These are phyloP conservation scores for Amblyopsis rosae DNA, from an alignment of 2,113 vertebrate genomes.

Conservation along the genomic window DNA sequence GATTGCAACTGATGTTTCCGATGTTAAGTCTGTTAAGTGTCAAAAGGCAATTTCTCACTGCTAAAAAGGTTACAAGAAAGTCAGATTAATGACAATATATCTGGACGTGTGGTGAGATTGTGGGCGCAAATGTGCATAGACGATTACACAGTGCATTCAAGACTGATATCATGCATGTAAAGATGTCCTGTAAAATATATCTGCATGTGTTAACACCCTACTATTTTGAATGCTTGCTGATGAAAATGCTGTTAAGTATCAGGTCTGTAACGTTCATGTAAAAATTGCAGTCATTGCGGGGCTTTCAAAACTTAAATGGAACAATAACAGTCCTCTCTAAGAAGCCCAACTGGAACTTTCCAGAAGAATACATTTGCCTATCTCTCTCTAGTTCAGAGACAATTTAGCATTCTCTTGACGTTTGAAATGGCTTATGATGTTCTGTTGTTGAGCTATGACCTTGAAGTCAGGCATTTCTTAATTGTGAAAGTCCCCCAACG, in stretches of 20 bases:
- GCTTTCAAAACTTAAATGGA: background rate
- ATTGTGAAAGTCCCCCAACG: no score
- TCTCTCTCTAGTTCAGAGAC: background rate
- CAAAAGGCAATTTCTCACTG: constrained; percentile 31
- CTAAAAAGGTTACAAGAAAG: constrained; percentile 1
- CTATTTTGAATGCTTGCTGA: no score
- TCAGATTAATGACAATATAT: constrained; percentile 17
- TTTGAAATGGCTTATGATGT: background rate
- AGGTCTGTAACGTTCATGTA: background rate
- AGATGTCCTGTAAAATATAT: background rate
- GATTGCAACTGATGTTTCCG: no score
- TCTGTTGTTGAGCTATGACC: background rate
- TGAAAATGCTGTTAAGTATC: no score
- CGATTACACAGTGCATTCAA: background rate
- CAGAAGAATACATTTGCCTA: background rate
- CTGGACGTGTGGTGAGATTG: background rate
- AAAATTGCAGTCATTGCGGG: background rate
- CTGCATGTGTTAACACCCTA: background rate
- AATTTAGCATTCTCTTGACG: constrained; percentile 3
- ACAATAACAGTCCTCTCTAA: background rate
- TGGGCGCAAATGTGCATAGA: background rate
- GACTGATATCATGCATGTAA: background rate
- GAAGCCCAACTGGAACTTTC: background rate
- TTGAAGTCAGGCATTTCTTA: background rate
- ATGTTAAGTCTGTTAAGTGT: background rate